Percentiles rank a stretch among this genome's conserved stretches.
These are phyloP conservation scores for Apantesis nais DNA, from an alignment of 2,888 invertebrate species.

Conservation along the genomic window DNA sequence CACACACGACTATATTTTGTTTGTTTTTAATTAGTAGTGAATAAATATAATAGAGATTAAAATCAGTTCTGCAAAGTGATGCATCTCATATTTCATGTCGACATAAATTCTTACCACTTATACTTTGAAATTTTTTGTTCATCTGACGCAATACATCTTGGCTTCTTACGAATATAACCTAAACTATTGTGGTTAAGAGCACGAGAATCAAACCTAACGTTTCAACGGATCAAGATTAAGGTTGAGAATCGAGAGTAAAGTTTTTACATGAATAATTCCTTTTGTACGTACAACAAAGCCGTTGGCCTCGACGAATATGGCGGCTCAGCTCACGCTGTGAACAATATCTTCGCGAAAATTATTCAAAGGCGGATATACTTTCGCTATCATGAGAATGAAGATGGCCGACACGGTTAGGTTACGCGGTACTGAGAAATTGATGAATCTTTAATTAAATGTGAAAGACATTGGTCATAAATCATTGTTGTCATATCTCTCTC, in stretches of 20 bases:
- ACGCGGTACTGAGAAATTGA: conserved; percentile 49
- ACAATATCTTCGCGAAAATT: conserved; percentile 81
- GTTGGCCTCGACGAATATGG: conserved; percentile 35
- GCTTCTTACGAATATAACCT: background rate
- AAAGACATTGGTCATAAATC: conserved; percentile 12
- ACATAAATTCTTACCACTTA: background rate
- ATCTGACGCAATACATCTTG: background rate
- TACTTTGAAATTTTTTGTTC: background rate
- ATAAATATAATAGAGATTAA: background rate
- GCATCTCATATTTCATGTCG: background rate
- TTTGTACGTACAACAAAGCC: conserved; percentile 36
- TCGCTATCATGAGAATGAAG: conserved; percentile 64
- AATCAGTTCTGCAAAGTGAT: background rate
- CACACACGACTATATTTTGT: too few relatives aligned
- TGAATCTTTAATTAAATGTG: conserved; percentile 40
- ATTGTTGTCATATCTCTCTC: background rate
- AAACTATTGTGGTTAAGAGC: background rate
- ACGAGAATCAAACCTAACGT: background rate
- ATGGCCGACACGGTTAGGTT: conserved; percentile 58
- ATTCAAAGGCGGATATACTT: conserved; percentile 77
- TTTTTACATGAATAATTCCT: conserved; percentile 28
- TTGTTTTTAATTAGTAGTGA: too few relatives aligned
- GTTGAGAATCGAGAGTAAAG: conserved; percentile 38
- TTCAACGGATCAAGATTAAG: conserved; percentile 23
- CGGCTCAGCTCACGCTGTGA: conserved; percentile 71